Conservation (phyloP, 2,888 invertebrate genomes). For the Neria commutata region DNA sequence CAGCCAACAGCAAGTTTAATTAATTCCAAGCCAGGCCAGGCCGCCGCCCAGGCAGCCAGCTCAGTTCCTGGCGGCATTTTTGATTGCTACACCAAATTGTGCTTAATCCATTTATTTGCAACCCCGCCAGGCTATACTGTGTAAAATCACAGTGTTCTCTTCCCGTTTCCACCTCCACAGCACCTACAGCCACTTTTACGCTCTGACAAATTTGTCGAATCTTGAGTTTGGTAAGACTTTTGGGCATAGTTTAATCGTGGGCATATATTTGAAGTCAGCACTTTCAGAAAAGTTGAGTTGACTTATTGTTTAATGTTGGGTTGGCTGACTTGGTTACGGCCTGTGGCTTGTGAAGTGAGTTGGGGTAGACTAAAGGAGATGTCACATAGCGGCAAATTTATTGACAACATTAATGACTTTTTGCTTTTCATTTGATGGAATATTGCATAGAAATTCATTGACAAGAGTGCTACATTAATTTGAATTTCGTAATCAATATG, state of each 20-base stretch:
- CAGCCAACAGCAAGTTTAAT: slow-evolving; percentile 18
- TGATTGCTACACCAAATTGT: background rate
- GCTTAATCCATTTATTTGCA: slow-evolving; percentile 21
- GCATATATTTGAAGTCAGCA: slow-evolving; percentile 26
- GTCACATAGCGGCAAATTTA: no score
- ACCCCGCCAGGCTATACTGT: background rate
- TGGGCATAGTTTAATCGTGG: slow-evolving; percentile 34
- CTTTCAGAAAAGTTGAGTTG: background rate
- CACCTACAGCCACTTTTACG: background rate
- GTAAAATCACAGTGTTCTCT: background rate
- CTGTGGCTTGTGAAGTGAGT: no score
- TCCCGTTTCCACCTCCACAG: background rate
- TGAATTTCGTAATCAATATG: no score
- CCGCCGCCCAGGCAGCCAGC: background rate
- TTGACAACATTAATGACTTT: no score
- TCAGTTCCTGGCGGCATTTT: background rate
- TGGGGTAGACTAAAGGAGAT: no score
- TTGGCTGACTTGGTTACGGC: no score
- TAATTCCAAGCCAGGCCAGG: slow-evolving; percentile 11
- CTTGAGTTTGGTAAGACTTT: background rate
- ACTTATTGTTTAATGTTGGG: background rate
- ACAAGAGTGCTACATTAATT: no score
- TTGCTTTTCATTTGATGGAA: no score
- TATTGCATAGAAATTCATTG: no score
- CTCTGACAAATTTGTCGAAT: background rate